Evolutionary conservation across 2,113 vertebrate genomes (phyloP), one percentile per base, ranked within the genome.

Genomic region (Bagarius yarrelli): DNA sequence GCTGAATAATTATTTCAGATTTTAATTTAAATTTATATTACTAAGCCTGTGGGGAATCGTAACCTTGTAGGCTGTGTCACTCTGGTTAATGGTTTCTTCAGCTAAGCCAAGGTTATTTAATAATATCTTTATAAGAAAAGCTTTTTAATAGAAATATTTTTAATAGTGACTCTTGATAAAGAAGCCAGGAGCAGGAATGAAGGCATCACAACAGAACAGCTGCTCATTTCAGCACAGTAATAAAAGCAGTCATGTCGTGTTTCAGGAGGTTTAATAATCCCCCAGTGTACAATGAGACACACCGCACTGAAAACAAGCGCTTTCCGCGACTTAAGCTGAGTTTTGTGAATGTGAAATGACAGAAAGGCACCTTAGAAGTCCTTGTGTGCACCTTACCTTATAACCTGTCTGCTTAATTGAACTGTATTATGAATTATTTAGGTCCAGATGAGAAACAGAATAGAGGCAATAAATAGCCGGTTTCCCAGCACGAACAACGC

Each of bases 401-500:
- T 87, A 87, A 50, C 47, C 73, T 56, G 61, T 47, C 84, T 84
- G 76, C 81, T 81, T 89, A 84, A 88, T 89, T 87, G 89, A 89
- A 81, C 80, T 69, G 64, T 78, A 73, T 76, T 78, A 84, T 87
- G 67, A 90, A 88, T 87, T 57, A 85, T 85, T 88, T 61, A 83
- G 59, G 44, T 64, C 61, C 59, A 82, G 73, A 81, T 73, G 86
- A 83, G 84, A 83, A 80, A 50, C 27, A 76, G 40, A 81, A 83
- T 59, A 81, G 60, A 83, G 72, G 60, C 75, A 74, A 67, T 69
- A 76, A 80, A 80, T 56, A 86, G 63, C 79, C 44, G 36, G 44
- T 47, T 78, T 63, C 77, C 66, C 77, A 69, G 59, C 67, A 83
- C 80, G 40, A 83, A 40, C 71, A 52, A 40, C 61, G 70, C 66